Percentiles rank a stretch among this genome's conserved stretches.
These are phyloP conservation scores for Norana najaformis DNA, from an alignment of 2,888 invertebrate genomes.

Conservation along the genomic window DNA sequence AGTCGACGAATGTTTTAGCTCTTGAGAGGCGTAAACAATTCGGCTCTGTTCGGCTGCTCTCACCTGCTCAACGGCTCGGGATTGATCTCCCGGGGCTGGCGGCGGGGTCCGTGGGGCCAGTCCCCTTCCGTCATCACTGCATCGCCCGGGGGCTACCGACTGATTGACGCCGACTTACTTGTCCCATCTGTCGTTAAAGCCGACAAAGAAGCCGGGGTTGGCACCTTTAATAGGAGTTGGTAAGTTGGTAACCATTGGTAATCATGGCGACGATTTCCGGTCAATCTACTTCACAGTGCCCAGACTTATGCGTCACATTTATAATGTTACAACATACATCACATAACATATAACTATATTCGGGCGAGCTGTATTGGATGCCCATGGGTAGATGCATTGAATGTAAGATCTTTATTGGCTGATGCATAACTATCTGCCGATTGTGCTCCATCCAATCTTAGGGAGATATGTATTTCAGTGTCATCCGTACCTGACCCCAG, in stretches of 20 bases:
- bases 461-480: no score
- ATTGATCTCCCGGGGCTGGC: neutral
- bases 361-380: no score
- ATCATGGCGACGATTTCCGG: neutral
- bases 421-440: no score
- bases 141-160: neutral
- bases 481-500: no score
- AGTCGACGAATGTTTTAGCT: neutral
- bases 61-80: neutral
- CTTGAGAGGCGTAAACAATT: neutral
- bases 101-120: neutral
- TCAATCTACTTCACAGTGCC: neutral
- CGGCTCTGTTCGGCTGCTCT: neutral
- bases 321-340: no score
- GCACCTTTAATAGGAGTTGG: neutral
- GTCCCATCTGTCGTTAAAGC: slow-evolving; percentile 5
- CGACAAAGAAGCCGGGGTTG: neutral
- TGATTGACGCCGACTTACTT: neutral
- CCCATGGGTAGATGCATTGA: no score
- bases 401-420: no score
- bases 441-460: no score
- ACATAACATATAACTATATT: no score
- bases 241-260: no score
- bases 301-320: neutral
- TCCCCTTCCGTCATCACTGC: neutral